A percentile compares a stretch with the other conserved stretches of the same genome.
Evolutionary conservation across 2,797 vertebrate genomes (phyloP).

Genomic region (Hypotaenidia philippensis): DNA sequence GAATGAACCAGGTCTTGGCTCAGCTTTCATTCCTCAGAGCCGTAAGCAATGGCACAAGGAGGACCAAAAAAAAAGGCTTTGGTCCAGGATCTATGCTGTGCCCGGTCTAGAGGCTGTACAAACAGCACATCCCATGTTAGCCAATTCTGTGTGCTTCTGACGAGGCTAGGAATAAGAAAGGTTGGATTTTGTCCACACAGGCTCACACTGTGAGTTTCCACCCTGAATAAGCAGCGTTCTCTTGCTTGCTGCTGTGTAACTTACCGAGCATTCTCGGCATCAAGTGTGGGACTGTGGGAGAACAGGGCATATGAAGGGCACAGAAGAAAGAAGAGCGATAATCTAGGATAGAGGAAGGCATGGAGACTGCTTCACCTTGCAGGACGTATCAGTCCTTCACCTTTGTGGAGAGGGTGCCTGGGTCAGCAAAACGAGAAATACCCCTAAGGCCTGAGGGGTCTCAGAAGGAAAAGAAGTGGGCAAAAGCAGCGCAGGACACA

Average conservation of each 20-base stretch:
- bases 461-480: neutral
- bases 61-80: neutral
- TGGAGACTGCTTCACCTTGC: neutral
- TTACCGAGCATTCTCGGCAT: neutral
- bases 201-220: neutral
- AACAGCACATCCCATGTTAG: neutral
- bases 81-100: neutral
- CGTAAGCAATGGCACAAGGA: neutral
- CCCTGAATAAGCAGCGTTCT: neutral
- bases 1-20: neutral
- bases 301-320: neutral
- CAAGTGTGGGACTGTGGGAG: neutral
- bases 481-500: neutral
- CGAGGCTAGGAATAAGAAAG: neutral
- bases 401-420: neutral
- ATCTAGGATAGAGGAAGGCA: neutral
- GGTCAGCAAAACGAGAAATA: neutral
- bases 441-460: neutral
- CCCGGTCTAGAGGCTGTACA: neutral
- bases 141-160: neutral
- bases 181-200: neutral
- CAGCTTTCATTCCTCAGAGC: neutral
- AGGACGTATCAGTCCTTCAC: accelerated
- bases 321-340: neutral
- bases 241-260: neutral